Percentiles rank a stretch among this genome's conserved stretches.
Conservation (phyloP, 2,888 invertebrate species). For the Adela reaumurella region DNA sequence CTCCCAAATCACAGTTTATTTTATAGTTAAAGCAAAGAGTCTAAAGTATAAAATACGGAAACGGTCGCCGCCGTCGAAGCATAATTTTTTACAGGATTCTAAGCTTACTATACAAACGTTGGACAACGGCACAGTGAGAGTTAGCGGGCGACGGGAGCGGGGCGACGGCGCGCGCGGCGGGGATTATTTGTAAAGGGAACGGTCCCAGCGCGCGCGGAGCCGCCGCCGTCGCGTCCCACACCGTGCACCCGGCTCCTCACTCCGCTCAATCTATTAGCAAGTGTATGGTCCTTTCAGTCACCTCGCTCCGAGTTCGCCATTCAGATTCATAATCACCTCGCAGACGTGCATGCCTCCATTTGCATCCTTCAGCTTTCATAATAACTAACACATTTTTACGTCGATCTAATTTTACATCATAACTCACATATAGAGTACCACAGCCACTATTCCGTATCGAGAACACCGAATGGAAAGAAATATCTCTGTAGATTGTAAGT, state of each 20-base stretch:
- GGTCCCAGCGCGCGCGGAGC: slow-evolving; percentile 19
- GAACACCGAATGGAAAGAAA: slow-evolving; percentile 45
- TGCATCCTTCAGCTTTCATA: slow-evolving; percentile 45
- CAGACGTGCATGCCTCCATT: slow-evolving; percentile 53
- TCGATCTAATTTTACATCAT: slow-evolving; percentile 20
- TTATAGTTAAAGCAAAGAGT: slow-evolving; percentile 15
- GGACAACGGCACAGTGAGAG: too few relatives aligned
- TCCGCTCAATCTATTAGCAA: neutral
- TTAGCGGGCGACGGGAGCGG: slow-evolving; percentile 1
- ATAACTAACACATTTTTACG: slow-evolving; percentile 25
- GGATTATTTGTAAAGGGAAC: slow-evolving; percentile 15
- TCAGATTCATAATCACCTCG: slow-evolving; percentile 47
- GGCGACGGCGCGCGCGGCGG: slow-evolving; percentile 5
- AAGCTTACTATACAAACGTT: slow-evolving; percentile 2
- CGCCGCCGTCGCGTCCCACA: slow-evolving; percentile 12
- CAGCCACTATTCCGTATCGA: slow-evolving; percentile 56
- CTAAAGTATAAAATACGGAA: slow-evolving; percentile 5
- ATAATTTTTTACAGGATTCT: slow-evolving; percentile 2
- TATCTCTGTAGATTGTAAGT: slow-evolving; percentile 4
- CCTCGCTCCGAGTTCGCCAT: slow-evolving; percentile 25
- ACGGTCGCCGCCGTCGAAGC: neutral
- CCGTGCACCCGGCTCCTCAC: neutral
- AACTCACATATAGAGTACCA: slow-evolving; percentile 40
- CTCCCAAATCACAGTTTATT: slow-evolving; percentile 48
- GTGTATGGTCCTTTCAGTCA: slow-evolving; percentile 25